phyloP scores from a whole-genome alignment of 1,140 invertebrate species.

The Drosophila tani region DNA sequence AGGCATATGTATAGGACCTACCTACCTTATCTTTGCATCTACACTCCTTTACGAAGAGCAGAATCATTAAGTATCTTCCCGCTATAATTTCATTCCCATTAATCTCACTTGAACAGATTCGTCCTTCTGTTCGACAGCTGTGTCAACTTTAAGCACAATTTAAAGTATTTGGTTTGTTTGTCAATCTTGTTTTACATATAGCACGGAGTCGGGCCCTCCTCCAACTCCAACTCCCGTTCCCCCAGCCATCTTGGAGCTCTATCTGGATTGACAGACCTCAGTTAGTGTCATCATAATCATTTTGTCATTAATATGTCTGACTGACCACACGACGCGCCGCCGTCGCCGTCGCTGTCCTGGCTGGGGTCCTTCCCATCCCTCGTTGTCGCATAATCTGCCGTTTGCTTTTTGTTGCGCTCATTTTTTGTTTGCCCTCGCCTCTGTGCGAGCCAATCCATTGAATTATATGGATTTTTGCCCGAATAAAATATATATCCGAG shows the following conservation, averaged over 20 bases:
- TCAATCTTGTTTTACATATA: slow-evolving; percentile 62
- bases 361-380: slow-evolving; percentile 15
- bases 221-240: not conserved
- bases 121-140: slow-evolving; percentile 39
- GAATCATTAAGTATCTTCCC: slow-evolving; percentile 2
- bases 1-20: not conserved
- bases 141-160: slow-evolving; percentile 58
- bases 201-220: slow-evolving; percentile 8
- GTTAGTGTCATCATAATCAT: slow-evolving; percentile 84
- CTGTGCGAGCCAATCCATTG: slow-evolving; percentile 72
- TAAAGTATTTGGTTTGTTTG: slow-evolving; percentile 56
- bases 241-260: slow-evolving; percentile 6
- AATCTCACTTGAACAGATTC: slow-evolving; percentile 43
- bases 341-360: slow-evolving; percentile 19
- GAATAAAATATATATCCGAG: slow-evolving; percentile 68
- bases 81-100: slow-evolving; percentile 35
- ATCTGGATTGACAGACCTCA: slow-evolving; percentile 57
- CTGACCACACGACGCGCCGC: slow-evolving; percentile 65
- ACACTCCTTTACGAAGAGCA: too few relatives aligned
- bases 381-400: slow-evolving; percentile 70
- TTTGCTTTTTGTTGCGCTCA: slow-evolving; percentile 78
- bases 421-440: slow-evolving; percentile 53
- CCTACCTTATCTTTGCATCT: not conserved
- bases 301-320: slow-evolving; percentile 84
- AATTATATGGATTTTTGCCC: slow-evolving; percentile 80